Conservation (phyloP, 2,888 invertebrate genomes). For the Agrochola circellaris region DNA sequence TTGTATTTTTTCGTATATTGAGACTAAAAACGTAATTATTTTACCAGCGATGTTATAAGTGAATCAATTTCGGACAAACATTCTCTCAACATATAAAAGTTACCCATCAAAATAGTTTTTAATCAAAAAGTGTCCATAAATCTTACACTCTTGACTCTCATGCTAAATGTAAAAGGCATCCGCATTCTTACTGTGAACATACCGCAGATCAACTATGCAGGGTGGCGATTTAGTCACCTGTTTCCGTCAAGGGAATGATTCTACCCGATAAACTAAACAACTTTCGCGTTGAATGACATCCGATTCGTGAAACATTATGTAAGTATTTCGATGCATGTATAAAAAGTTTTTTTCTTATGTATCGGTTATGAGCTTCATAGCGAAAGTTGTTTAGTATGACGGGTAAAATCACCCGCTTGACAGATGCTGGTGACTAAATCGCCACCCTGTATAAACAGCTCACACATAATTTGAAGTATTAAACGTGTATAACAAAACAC, state of each 20-base stretch:
- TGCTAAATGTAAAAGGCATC: constrained; percentile 24
- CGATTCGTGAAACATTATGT: too few species aligned
- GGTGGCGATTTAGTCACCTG: too few species aligned
- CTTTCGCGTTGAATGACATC: too few species aligned
- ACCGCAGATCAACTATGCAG: constrained; percentile 19
- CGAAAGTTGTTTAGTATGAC: too few species aligned
- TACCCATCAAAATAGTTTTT: constrained; percentile 14
- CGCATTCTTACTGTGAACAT: constrained; percentile 19
- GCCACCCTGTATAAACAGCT: constrained; percentile 8
- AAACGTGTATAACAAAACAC: constrained; percentile 51
- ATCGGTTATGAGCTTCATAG: too few species aligned
- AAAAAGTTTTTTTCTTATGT: too few species aligned
- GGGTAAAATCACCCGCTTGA: too few species aligned
- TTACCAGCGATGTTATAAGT: background rate
- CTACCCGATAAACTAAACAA: too few species aligned
- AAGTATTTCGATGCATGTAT: too few species aligned
- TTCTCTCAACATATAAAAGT: constrained; percentile 15
- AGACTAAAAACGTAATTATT: constrained; percentile 10
- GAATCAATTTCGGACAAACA: constrained; percentile 6
- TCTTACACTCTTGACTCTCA: constrained; percentile 17
- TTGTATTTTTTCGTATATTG: constrained; percentile 25
- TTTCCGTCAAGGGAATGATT: too few species aligned
- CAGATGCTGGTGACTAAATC: too few species aligned
- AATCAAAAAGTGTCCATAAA: constrained; percentile 13
- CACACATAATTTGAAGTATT: constrained; percentile 51